phyloP scores from a whole-genome alignment of 2,797 vertebrate species.

The Anas georgica region DNA sequence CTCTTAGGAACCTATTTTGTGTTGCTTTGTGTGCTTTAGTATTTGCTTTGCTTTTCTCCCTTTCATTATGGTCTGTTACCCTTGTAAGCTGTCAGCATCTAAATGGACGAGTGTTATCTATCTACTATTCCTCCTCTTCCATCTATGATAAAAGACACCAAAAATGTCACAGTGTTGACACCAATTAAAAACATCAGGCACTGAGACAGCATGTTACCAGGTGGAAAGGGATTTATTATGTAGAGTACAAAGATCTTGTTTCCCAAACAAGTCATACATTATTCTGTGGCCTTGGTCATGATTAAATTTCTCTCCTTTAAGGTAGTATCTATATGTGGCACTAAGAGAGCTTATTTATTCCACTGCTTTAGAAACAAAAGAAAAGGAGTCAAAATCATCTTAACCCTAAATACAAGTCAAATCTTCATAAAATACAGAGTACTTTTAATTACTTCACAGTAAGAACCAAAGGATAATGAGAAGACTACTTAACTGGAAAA shows the following conservation, averaged over 20 bases:
- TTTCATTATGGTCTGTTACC: not conserved
- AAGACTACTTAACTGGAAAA: not conserved
- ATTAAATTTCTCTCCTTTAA: not conserved
- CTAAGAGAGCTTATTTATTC: no score
- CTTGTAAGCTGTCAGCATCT: not conserved
- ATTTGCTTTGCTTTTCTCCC: not conserved
- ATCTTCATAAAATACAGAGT: not conserved
- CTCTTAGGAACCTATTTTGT: not conserved
- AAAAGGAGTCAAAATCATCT: not conserved
- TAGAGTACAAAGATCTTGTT: not conserved
- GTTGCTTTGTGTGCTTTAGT: not conserved
- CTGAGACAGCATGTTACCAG: not conserved
- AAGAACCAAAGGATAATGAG: not conserved
- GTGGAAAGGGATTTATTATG: not conserved
- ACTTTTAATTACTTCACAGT: not conserved
- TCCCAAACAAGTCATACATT: not conserved
- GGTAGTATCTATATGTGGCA: no score
- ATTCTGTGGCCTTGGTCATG: not conserved
- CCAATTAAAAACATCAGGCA: not conserved
- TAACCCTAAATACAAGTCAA: not conserved
- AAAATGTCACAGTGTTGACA: not conserved
- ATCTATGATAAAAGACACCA: not conserved
- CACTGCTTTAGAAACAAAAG: not conserved
- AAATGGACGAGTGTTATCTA: not conserved
- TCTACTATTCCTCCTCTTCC: not conserved